Evolutionary conservation across 1,140 invertebrate genomes (phyloP).

Genomic region (Drosophila ironensis): DNA sequence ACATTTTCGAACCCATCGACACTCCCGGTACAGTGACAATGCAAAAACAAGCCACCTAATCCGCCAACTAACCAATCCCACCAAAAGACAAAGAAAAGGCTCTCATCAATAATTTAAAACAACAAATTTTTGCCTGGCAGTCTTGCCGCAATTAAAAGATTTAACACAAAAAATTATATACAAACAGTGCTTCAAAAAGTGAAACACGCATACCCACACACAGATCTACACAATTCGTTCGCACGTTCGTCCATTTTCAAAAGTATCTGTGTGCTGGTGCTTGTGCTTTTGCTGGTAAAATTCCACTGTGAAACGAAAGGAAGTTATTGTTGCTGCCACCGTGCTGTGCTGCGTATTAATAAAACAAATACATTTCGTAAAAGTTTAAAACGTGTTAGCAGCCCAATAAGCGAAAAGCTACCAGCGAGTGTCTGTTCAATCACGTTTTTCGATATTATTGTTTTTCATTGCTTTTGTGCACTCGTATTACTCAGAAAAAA

Average conservation of each 20-base stretch:
- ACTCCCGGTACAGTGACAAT: slow-evolving; percentile 46
- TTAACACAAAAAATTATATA: slow-evolving; percentile 35
- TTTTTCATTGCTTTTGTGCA: slow-evolving; percentile 28
- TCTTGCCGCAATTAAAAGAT: no score
- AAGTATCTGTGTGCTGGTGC: slow-evolving; percentile 45
- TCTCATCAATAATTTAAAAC: slow-evolving; percentile 23
- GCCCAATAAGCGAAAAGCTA: slow-evolving; percentile 10
- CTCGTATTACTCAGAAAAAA: no score
- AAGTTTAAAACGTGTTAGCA: slow-evolving; percentile 64
- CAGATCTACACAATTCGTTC: slow-evolving; percentile 7
- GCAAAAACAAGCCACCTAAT: slow-evolving; percentile 44
- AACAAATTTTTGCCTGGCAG: slow-evolving; percentile 69
- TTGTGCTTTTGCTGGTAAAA: slow-evolving; percentile 77
- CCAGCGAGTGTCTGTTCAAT: slow-evolving; percentile 38
- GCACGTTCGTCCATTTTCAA: slow-evolving; percentile 13
- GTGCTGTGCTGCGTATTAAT: slow-evolving; percentile 44
- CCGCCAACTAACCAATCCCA: no score
- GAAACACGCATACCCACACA: slow-evolving; percentile 42
- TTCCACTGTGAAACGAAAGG: slow-evolving; percentile 68
- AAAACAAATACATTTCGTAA: slow-evolving; percentile 63
- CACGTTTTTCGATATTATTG: slow-evolving; percentile 68
- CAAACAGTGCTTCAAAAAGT: slow-evolving; percentile 55
- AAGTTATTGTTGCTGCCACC: slow-evolving; percentile 65
- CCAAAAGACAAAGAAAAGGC: no score
- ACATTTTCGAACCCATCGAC: background rate